phyloP scores from a whole-genome alignment of 2,888 invertebrate species.

The Drosophila demipolita region DNA sequence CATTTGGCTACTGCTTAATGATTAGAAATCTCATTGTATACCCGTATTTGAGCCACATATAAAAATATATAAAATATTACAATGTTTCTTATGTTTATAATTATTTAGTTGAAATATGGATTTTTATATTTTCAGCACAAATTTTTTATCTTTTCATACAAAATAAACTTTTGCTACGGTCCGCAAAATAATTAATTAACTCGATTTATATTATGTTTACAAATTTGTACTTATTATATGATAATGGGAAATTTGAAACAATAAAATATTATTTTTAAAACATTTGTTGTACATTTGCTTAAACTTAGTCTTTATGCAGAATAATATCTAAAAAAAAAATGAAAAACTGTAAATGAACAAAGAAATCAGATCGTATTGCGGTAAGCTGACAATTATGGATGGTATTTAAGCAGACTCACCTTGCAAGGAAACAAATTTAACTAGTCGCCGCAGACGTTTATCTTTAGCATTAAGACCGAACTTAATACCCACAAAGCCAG shows the following conservation, averaged over 20 bases:
- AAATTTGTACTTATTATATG: background rate
- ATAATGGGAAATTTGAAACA: background rate
- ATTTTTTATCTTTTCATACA: background rate
- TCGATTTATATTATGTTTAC: background rate
- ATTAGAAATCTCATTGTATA: conserved; percentile 10
- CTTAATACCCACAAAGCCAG: conserved; percentile 76
- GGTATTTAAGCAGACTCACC: conserved; percentile 5
- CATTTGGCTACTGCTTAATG: conserved; percentile 10
- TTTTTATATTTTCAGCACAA: background rate
- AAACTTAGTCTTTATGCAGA: background rate
- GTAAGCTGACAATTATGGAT: conserved; percentile 8
- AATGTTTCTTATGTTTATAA: background rate
- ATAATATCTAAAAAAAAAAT: background rate
- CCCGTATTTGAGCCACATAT: background rate
- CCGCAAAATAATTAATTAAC: background rate
- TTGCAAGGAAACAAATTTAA: background rate
- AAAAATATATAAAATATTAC: no score
- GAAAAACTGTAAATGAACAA: background rate
- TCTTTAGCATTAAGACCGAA: conserved; percentile 70
- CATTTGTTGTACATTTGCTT: no score
- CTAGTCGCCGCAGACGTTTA: conserved; percentile 56
- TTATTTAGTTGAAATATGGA: background rate
- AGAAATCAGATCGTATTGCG: background rate
- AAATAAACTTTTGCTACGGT: background rate
- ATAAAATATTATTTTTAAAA: background rate